Evolutionary conservation across 1,140 invertebrate genomes (phyloP).

Genomic region (Dendrolimus kikuchii): DNA sequence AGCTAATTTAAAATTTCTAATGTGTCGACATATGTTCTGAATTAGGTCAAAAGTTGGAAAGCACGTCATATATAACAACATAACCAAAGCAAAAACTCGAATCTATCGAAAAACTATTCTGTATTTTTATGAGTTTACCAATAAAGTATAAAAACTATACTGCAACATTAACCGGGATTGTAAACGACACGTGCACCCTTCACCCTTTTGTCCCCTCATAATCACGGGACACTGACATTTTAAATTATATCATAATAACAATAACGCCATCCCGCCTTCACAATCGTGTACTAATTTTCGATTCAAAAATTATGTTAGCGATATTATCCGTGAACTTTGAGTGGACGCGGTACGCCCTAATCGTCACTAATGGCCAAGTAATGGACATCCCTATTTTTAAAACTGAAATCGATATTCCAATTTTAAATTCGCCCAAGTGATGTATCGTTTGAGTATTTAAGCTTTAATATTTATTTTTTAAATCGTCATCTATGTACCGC

Average conservation of each 20-base stretch:
- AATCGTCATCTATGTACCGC: too few relatives aligned
- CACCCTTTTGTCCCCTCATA: constrained; percentile 44
- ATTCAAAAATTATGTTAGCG: constrained; percentile 20
- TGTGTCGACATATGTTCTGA: too few relatives aligned
- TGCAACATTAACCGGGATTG: constrained; percentile 15
- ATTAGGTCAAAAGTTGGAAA: too few relatives aligned
- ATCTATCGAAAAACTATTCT: too few relatives aligned
- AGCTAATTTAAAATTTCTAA: too few relatives aligned
- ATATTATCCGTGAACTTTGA: constrained; percentile 35
- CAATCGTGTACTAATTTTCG: constrained; percentile 38
- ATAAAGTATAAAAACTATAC: constrained; percentile 3
- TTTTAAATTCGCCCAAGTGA: too few relatives aligned
- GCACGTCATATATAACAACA: constrained; percentile 4
- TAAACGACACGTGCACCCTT: constrained; percentile 50
- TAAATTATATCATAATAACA: constrained; percentile 51
- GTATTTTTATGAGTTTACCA: constrained; percentile 9
- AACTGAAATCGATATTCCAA: constrained; percentile 3
- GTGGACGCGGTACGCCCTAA: constrained; percentile 33
- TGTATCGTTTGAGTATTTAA: too few relatives aligned
- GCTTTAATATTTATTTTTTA: too few relatives aligned
- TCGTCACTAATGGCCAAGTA: constrained; percentile 47
- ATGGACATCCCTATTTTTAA: constrained; percentile 37
- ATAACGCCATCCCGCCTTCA: constrained; percentile 20
- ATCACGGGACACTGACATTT: constrained; percentile 56
- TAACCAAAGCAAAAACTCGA: constrained; percentile 4